Evolutionary conservation across 2,888 invertebrate species (phyloP).

Genomic region (Caprella mutica): DNA sequence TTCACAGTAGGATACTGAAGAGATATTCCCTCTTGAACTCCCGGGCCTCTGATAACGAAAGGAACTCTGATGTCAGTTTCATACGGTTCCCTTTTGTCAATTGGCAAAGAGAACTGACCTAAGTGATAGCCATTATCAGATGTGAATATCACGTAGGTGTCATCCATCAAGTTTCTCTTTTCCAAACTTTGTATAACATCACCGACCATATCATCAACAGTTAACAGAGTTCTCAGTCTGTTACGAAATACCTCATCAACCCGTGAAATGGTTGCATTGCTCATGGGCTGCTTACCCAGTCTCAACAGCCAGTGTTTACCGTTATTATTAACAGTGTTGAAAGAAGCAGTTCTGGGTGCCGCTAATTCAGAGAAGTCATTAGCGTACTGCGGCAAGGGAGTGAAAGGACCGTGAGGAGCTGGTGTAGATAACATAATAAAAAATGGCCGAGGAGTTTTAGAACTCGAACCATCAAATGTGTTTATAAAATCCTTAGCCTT

Average conservation of each 20-base stretch:
- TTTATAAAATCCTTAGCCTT: constrained; percentile 39
- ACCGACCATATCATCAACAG: constrained; percentile 75
- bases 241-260: constrained; percentile 60
- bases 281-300: constrained; percentile 56
- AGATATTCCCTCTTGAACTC: constrained; percentile 42
- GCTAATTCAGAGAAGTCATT: constrained; percentile 50
- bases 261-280: constrained; percentile 47
- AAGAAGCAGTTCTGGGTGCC: constrained; percentile 55
- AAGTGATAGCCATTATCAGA: constrained; percentile 88
- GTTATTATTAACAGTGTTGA: constrained; percentile 45
- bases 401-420: constrained; percentile 76
- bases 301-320: constrained; percentile 76
- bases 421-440: constrained; percentile 78
- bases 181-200: constrained; percentile 51
- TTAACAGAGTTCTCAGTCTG: constrained; percentile 66
- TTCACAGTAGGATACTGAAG: constrained; percentile 53
- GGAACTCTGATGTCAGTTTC: constrained; percentile 80
- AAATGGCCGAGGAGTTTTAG: constrained; percentile 48
- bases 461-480: not conserved
- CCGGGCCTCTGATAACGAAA: constrained; percentile 65
- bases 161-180: constrained; percentile 47
- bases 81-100: constrained; percentile 81
- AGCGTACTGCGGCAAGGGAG: constrained; percentile 61
- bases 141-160: constrained; percentile 71
- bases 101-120: constrained; percentile 74